phyloP scores from a whole-genome alignment of 2,113 vertebrate genomes.

The Antechinus flavipes region DNA sequence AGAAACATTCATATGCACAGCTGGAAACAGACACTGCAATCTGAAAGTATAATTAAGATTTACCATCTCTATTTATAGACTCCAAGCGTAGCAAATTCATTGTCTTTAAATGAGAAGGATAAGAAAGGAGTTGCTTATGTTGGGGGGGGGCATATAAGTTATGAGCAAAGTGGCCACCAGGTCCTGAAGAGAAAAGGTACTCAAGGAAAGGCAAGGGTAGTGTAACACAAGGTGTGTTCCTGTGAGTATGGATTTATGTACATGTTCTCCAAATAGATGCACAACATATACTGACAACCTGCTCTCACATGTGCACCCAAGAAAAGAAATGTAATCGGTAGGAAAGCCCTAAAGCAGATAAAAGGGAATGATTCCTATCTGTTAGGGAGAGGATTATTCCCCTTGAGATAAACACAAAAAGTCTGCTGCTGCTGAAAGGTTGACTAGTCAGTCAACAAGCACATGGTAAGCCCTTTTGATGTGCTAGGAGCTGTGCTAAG shows the following conservation, averaged over 20 bases:
- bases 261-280: background rate
- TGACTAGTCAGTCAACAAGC: background rate
- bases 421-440: slow-evolving; percentile 23
- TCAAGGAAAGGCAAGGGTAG: background rate
- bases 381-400: slow-evolving; percentile 46
- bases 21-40: slow-evolving; percentile 75
- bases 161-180: slow-evolving; percentile 57
- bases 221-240: background rate
- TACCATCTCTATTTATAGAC: slow-evolving; percentile 82
- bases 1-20: slow-evolving; percentile 75
- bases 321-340: background rate
- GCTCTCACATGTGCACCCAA: background rate
- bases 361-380: slow-evolving; percentile 49
- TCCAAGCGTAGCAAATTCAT: slow-evolving; percentile 78
- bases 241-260: background rate
- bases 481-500: background rate
- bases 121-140: slow-evolving; percentile 39
- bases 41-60: slow-evolving; percentile 82
- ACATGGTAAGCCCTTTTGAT: background rate
- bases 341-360: background rate
- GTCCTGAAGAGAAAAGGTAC: slow-evolving; percentile 16
- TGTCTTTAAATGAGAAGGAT: slow-evolving; percentile 77
- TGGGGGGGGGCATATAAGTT: slow-evolving; percentile 62
- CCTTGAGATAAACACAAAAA: slow-evolving; percentile 63
- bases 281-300: background rate